Evolutionary conservation across 2,888 invertebrate species (phyloP).

Genomic region (Eilema sororculum): DNA sequence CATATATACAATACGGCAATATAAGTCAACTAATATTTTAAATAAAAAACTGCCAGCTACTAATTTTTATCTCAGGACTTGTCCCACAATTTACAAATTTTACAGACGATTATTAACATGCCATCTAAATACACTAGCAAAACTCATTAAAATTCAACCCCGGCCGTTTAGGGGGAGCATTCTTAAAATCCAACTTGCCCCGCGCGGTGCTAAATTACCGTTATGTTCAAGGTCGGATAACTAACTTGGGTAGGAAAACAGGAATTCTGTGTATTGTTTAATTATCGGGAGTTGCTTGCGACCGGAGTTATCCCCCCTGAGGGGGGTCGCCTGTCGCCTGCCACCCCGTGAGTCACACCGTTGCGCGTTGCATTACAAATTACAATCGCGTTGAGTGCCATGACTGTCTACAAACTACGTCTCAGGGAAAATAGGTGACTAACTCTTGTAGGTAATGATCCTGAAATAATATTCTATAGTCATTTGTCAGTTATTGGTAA

Average conservation of each 20-base stretch:
- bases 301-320: constrained; percentile 27
- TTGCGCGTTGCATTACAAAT: constrained; percentile 59
- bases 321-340: constrained; percentile 32
- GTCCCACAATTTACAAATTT: constrained; percentile 40
- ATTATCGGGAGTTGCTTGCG: constrained; percentile 53
- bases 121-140: constrained; percentile 56
- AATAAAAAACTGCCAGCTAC: background rate
- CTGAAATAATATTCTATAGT: constrained; percentile 2
- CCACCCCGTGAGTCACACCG: constrained; percentile 59
- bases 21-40: background rate
- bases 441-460: constrained; percentile 22
- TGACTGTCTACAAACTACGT: constrained; percentile 47
- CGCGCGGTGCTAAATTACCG: constrained; percentile 56
- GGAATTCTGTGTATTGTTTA: constrained; percentile 63
- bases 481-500: background rate
- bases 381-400: constrained; percentile 47
- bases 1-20: too few relatives aligned
- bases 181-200: constrained; percentile 57
- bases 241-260: constrained; percentile 45
- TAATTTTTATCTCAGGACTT: constrained; percentile 23
- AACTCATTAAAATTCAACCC: constrained; percentile 63
- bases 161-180: constrained; percentile 61
- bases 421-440: constrained; percentile 50
- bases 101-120: constrained; percentile 59
- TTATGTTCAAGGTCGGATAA: constrained; percentile 67